Evolutionary conservation across 2,888 invertebrate genomes (phyloP).

Genomic region (Choreutis nemorana): DNA sequence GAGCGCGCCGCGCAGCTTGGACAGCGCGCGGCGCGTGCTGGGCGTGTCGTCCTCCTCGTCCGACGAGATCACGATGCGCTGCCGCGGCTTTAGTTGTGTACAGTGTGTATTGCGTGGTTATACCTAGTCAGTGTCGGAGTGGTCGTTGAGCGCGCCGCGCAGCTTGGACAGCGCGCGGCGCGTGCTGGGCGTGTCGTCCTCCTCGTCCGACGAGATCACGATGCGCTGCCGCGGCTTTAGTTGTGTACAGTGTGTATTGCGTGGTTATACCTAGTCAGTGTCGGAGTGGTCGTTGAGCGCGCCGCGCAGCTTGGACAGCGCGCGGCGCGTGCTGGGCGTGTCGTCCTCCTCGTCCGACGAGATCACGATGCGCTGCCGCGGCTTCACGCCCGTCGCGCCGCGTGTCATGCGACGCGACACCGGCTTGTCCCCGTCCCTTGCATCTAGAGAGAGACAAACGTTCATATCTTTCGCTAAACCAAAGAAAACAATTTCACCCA

Average conservation of each 20-base stretch:
- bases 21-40: constrained; percentile 7
- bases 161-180: constrained; percentile 3
- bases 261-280: constrained; percentile 19
- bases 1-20: constrained; percentile 8
- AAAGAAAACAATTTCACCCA: not conserved
- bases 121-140: constrained; percentile 2
- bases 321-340: constrained; percentile 53
- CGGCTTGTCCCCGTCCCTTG: constrained; percentile 3
- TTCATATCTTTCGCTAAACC: not conserved
- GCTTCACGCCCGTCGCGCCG: constrained; percentile 58
- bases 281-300: constrained; percentile 49
- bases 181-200: constrained; percentile 2
- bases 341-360: constrained; percentile 63
- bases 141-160: constrained; percentile 1
- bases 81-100: constrained; percentile 15
- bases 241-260: constrained; percentile 18
- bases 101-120: not conserved
- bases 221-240: constrained; percentile 11
- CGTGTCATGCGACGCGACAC: constrained; percentile 52
- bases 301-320: constrained; percentile 53
- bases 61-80: constrained; percentile 16
- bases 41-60: constrained; percentile 15
- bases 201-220: constrained; percentile 1
- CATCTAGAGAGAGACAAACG: not conserved
- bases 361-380: constrained; percentile 61